Percentiles rank a stretch among this genome's conserved stretches.
Evolutionary conservation across 2,888 invertebrate genomes (phyloP).

Genomic region (Laothoe populi): DNA sequence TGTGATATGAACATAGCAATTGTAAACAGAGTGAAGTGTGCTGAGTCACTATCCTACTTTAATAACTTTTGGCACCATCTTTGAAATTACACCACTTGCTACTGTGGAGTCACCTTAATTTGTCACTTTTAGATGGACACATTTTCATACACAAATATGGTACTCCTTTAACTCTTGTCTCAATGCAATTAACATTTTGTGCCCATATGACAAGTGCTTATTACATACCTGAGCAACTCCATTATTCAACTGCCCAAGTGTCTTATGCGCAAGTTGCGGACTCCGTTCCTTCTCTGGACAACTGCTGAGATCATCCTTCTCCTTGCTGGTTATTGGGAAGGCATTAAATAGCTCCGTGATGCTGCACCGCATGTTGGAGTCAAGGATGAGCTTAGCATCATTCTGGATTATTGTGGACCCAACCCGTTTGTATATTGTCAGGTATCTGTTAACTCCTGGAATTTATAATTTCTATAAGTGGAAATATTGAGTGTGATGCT

Average conservation of each 20-base stretch:
- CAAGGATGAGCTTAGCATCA: constrained; percentile 87
- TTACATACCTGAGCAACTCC: constrained; percentile 86
- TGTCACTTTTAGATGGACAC: too few species aligned
- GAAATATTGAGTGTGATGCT: too few species aligned
- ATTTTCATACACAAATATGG: too few species aligned
- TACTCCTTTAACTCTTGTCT: too few species aligned
- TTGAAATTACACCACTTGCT: too few species aligned
- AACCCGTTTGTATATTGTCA: constrained; percentile 89
- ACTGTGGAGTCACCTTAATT: too few species aligned
- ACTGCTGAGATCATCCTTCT: constrained; percentile 88
- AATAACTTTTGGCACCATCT: too few species aligned
- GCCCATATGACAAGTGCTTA: too few species aligned
- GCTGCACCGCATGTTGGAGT: constrained; percentile 86
- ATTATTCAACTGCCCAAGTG: constrained; percentile 87
- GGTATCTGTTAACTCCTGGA: constrained; percentile 86
- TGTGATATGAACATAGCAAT: too few species aligned
- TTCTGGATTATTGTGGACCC: constrained; percentile 88
- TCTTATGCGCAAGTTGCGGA: constrained; percentile 82
- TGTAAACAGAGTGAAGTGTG: too few species aligned
- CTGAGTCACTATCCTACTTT: too few species aligned
- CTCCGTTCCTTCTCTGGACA: constrained; percentile 87
- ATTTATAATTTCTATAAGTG: constrained; percentile 9
- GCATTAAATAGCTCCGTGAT: constrained; percentile 86
- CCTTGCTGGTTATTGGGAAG: constrained; percentile 88
- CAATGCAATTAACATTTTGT: too few species aligned